These are phyloP conservation scores for Leontopithecus rosalia DNA, from an alignment of 2,797 vertebrate species.

Conservation along the genomic window DNA sequence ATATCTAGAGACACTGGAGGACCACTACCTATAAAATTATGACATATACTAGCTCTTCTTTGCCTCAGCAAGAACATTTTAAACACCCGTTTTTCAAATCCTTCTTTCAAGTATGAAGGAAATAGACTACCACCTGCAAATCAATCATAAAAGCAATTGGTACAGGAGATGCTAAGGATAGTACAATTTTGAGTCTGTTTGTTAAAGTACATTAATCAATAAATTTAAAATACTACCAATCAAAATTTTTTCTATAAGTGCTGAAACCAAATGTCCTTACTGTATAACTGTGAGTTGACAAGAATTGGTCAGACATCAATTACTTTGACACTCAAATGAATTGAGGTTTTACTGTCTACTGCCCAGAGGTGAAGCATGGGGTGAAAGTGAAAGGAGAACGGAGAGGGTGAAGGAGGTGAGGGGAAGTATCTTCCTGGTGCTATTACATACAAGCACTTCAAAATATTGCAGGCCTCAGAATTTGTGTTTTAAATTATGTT, in stretches of 20 bases:
- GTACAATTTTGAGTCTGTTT: not conserved
- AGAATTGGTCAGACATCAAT: not conserved
- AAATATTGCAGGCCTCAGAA: not conserved
- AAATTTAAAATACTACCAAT: not conserved
- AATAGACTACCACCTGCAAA: not conserved
- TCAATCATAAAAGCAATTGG: not conserved
- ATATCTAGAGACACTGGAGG: not conserved
- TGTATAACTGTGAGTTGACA: not conserved
- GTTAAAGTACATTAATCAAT: not conserved
- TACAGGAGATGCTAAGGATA: not conserved
- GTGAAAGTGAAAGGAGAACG: accelerated
- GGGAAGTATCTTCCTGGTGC: not conserved
- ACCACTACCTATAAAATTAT: not conserved
- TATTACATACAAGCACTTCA: not conserved
- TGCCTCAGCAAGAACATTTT: not conserved
- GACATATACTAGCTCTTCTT: not conserved
- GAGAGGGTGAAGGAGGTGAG: not conserved
- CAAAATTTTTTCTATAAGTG: not conserved
- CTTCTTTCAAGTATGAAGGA: not conserved
- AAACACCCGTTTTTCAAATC: not conserved
- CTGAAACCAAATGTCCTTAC: not conserved
- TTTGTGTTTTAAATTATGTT: not conserved
- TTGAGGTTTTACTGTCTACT: not conserved
- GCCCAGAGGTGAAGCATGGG: not conserved
- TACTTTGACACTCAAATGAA: not conserved